Conservation (phyloP, 2,113 vertebrate species). For the Silurus glanis region DNA sequence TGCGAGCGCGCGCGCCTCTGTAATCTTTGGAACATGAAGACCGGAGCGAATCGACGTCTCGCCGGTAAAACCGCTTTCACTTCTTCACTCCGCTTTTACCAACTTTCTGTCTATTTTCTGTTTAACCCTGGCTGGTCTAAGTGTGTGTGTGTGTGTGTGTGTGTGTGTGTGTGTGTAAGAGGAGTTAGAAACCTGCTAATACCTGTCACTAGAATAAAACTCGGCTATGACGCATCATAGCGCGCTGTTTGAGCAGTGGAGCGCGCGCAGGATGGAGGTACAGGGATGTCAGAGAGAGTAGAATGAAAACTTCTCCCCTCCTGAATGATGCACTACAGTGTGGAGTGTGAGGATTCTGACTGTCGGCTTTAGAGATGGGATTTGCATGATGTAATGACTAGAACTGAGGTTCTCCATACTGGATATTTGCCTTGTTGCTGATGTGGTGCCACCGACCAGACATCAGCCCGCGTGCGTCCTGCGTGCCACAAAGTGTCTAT, state of each 20-base stretch:
- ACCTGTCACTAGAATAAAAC: not conserved
- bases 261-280: not conserved
- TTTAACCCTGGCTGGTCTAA: not conserved
- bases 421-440: no score
- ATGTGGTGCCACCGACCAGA: not conserved
- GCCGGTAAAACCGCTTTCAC: conserved; percentile 13
- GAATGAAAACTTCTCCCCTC: no score
- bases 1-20: not conserved
- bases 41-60: conserved; percentile 2
- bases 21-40: conserved; percentile 22
- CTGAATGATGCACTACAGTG: not conserved
- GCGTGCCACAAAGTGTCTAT: not conserved
- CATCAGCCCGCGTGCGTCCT: not conserved
- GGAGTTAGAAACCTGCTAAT: not conserved
- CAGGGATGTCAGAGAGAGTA: not conserved
- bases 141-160: not conserved
- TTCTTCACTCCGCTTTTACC: not conserved
- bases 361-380: no score
- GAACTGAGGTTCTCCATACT: no score
- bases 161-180: not conserved
- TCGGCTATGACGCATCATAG: not conserved
- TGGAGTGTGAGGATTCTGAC: not conserved
- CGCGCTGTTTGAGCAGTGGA: not conserved
- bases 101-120: not conserved
- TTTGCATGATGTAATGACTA: no score